Conservation (phyloP, 1,140 invertebrate genomes). For the Geopemphigus sp. region DNA sequence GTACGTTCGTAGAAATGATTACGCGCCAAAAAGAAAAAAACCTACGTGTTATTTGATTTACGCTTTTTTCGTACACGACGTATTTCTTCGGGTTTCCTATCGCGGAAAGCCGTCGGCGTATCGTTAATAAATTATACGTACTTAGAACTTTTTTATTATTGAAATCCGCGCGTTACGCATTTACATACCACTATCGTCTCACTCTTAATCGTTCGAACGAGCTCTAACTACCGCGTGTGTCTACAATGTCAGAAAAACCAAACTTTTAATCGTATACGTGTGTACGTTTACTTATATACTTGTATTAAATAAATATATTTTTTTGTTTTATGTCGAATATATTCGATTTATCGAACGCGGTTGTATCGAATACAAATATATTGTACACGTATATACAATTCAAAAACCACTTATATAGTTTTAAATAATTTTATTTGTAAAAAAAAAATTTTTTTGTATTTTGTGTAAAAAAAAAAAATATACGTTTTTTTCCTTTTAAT, state of each 20-base stretch:
- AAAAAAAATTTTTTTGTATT: constrained; percentile 38
- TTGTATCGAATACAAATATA: constrained; percentile 18
- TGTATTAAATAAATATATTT: constrained; percentile 19
- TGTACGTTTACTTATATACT: constrained; percentile 7
- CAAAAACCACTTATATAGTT: constrained; percentile 18
- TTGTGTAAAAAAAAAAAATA: constrained; percentile 39
- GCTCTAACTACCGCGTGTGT: constrained; percentile 15
- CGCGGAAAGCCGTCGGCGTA: no score
- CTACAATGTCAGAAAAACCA: not conserved
- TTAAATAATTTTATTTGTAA: constrained; percentile 46
- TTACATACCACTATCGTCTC: not conserved
- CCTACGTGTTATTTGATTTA: not conserved
- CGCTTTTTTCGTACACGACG: not conserved
- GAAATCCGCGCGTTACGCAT: no score
- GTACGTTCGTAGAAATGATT: no score
- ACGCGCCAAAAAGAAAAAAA: not conserved
- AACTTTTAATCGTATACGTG: no score
- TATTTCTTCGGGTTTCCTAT: constrained; percentile 10
- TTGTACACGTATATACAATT: constrained; percentile 19
- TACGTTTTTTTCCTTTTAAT: constrained; percentile 29
- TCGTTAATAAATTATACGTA: no score
- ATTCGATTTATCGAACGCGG: constrained; percentile 1
- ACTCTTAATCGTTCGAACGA: constrained; percentile 5
- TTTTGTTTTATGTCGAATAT: not conserved
- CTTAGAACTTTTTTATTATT: constrained; percentile 5